phyloP scores from a whole-genome alignment of 2,113 vertebrate species.

The Phalacrocorax aristotelis region DNA sequence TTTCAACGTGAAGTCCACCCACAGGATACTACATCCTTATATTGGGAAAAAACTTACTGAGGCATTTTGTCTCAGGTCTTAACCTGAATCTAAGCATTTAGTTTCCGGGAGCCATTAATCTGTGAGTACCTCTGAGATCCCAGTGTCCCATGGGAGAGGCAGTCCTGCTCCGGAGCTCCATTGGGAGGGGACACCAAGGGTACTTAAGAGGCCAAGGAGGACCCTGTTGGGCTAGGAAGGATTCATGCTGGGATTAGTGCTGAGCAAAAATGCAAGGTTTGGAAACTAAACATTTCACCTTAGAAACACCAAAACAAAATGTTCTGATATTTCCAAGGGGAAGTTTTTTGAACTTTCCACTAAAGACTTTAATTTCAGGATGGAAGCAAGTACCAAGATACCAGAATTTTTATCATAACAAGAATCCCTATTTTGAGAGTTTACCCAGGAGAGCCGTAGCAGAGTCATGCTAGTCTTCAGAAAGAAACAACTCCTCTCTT shows the following conservation, averaged over 20 bases:
- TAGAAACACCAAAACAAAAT: background rate
- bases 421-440: background rate
- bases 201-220: background rate
- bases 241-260: background rate
- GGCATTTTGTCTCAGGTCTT: background rate
- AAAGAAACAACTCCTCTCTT: background rate
- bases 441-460: background rate
- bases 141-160: background rate
- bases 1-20: background rate
- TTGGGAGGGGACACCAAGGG: background rate
- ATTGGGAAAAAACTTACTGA: background rate
- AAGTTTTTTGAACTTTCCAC: background rate
- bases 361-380: background rate
- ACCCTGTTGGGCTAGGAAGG: background rate
- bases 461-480: background rate
- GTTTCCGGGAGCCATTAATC: background rate
- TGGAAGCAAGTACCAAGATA: background rate
- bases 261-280: background rate
- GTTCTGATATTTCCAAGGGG: background rate
- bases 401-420: background rate
- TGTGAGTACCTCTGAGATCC: background rate
- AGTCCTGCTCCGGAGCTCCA: background rate
- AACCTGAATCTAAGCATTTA: background rate
- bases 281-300: background rate
- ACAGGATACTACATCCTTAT: background rate